phyloP scores from a whole-genome alignment of 2,888 invertebrate genomes.

The Nyleta sp. region DNA sequence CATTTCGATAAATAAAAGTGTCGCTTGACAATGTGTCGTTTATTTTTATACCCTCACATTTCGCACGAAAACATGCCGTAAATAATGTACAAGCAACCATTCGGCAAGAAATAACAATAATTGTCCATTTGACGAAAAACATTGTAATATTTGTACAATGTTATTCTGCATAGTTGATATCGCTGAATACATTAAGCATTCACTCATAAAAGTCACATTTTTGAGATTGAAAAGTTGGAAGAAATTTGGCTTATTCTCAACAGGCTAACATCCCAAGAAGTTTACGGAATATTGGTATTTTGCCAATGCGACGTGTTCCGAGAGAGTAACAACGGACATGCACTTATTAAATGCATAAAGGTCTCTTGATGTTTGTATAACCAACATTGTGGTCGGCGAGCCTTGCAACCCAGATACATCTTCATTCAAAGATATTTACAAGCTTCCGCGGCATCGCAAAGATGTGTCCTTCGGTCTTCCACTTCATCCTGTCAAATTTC shows the following conservation, averaged over 20 bases:
- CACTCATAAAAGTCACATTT: conserved; percentile 2
- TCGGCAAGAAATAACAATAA: not conserved
- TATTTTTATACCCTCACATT: too few relatives aligned
- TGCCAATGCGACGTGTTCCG: conserved; percentile 22
- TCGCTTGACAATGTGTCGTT: too few relatives aligned
- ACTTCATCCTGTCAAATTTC: conserved; percentile 48
- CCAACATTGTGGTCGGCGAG: conserved; percentile 15
- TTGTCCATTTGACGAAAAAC: not conserved
- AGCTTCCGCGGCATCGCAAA: conserved; percentile 36
- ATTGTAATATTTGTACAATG: not conserved
- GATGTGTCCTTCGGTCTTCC: conserved; percentile 38
- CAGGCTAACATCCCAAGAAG: conserved; percentile 13
- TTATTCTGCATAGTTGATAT: not conserved
- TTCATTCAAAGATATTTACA: conserved; percentile 50
- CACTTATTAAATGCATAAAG: conserved; percentile 52
- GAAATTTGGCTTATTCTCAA: conserved; percentile 26
- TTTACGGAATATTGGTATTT: conserved; percentile 39
- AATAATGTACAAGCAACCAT: too few relatives aligned
- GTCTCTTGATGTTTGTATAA: conserved; percentile 47
- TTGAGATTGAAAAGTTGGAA: conserved; percentile 22
- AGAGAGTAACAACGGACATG: conserved; percentile 28
- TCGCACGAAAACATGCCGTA: too few relatives aligned
- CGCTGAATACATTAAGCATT: not conserved
- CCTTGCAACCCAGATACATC: conserved; percentile 31
- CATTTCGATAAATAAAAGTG: not conserved